Evolutionary conservation across 2,797 vertebrate genomes (phyloP).

Genomic region (Phaenicophaeus curvirostris): DNA sequence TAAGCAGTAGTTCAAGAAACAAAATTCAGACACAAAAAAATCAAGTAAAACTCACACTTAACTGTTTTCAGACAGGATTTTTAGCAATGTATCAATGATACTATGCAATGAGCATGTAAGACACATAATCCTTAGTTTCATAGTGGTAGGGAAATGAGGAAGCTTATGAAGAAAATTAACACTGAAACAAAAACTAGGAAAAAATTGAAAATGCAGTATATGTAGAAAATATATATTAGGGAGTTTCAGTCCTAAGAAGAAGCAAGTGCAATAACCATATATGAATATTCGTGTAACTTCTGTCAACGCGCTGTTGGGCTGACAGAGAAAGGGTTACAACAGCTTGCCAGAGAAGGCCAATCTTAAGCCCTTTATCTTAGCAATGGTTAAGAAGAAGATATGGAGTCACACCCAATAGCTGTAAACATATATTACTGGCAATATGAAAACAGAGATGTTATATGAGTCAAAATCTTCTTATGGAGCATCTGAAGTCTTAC

Average conservation of each 20-base stretch:
- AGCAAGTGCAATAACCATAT: neutral
- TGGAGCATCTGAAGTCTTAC: neutral
- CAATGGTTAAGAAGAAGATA: neutral
- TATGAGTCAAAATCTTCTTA: neutral
- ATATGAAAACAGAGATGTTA: neutral
- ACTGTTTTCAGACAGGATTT: neutral
- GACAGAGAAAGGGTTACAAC: neutral
- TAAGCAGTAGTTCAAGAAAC: neutral
- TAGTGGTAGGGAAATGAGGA: neutral
- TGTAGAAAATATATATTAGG: neutral
- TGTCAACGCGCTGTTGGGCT: neutral
- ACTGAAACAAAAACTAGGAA: neutral
- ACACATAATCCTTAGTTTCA: neutral
- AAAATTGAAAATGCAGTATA: accelerated
- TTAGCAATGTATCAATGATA: neutral
- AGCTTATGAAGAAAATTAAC: neutral
- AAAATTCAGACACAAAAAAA: neutral
- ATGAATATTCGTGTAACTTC: neutral
- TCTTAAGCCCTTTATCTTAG: neutral
- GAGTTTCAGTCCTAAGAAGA: neutral
- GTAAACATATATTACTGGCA: neutral
- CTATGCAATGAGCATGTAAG: neutral
- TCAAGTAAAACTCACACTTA: neutral
- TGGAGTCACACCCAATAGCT: neutral
- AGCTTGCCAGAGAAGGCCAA: neutral